Percentiles rank a stretch among this genome's conserved stretches.
These are phyloP conservation scores for Aythya fuligula DNA, from an alignment of 2,797 vertebrate species.

Conservation along the genomic window DNA sequence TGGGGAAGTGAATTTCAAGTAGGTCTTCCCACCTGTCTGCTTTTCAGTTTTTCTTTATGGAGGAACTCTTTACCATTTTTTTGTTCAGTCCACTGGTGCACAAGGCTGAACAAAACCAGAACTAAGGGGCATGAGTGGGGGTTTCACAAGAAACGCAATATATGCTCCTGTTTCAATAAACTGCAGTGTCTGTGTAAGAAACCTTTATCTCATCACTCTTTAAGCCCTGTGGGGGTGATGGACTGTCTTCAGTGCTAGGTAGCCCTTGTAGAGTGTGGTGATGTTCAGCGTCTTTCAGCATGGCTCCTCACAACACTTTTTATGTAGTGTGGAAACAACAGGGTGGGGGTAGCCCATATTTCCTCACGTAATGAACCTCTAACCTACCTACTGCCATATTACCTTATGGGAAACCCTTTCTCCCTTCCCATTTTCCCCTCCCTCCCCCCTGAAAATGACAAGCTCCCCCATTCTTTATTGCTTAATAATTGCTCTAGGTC, in stretches of 20 bases:
- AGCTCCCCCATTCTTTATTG: neutral
- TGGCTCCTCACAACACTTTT: neutral
- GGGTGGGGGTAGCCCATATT: neutral
- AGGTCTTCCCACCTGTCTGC: neutral
- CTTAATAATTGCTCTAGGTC: neutral
- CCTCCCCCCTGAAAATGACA: neutral
- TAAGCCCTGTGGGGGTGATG: neutral
- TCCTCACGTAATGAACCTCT: neutral
- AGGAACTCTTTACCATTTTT: neutral
- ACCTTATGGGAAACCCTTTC: neutral
- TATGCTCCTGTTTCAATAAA: neutral
- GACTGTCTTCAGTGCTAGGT: neutral
- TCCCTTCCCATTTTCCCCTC: too few species aligned
- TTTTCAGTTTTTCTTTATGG: too few species aligned
- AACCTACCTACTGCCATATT: neutral
- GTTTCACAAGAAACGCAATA: neutral
- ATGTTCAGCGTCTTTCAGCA: neutral
- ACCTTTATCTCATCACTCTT: neutral
- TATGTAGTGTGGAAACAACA: neutral
- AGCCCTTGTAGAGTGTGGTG: neutral
- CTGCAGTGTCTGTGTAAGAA: neutral
- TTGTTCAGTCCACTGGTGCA: neutral
- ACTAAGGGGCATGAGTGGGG: neutral
- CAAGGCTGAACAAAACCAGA: neutral
- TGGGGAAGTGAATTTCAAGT: neutral